Evolutionary conservation across 2,888 invertebrate species (phyloP).

Genomic region (Macropis europaea): DNA sequence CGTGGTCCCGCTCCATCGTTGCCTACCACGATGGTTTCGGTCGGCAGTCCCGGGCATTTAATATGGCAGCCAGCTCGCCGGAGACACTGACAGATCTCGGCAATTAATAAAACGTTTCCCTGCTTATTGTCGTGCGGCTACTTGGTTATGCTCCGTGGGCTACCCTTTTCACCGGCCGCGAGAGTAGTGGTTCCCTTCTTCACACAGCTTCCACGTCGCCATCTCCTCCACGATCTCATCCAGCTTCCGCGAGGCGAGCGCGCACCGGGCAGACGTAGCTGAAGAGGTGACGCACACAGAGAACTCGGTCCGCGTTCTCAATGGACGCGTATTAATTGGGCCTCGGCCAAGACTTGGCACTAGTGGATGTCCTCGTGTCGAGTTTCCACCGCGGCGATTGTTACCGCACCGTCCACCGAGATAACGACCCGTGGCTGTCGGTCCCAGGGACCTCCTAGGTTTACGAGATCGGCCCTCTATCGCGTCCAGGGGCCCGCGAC

Average conservation of each 20-base stretch:
- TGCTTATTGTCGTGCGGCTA: constrained; percentile 77
- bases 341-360: constrained; percentile 74
- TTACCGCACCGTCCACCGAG: constrained; percentile 54
- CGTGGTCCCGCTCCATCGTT: constrained; percentile 12
- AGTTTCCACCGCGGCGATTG: constrained; percentile 77
- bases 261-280: constrained; percentile 14
- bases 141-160: constrained; percentile 72
- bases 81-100: constrained; percentile 77
- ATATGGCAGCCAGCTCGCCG: constrained; percentile 69
- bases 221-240: constrained; percentile 53
- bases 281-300: constrained; percentile 43
- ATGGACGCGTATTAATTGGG: constrained; percentile 79
- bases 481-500: constrained; percentile 33
- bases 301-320: constrained; percentile 65
- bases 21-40: constrained; percentile 64
- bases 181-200: background rate
- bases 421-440: constrained; percentile 56
- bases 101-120: constrained; percentile 79
- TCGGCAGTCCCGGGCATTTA: constrained; percentile 70
- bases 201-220: constrained; percentile 34
- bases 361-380: constrained; percentile 78
- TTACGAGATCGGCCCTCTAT: constrained; percentile 49
- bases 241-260: constrained; percentile 43
- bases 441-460: constrained; percentile 57
- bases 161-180: constrained; percentile 70